phyloP scores from a whole-genome alignment of 2,797 vertebrate species.

The Danio albolineatus region DNA sequence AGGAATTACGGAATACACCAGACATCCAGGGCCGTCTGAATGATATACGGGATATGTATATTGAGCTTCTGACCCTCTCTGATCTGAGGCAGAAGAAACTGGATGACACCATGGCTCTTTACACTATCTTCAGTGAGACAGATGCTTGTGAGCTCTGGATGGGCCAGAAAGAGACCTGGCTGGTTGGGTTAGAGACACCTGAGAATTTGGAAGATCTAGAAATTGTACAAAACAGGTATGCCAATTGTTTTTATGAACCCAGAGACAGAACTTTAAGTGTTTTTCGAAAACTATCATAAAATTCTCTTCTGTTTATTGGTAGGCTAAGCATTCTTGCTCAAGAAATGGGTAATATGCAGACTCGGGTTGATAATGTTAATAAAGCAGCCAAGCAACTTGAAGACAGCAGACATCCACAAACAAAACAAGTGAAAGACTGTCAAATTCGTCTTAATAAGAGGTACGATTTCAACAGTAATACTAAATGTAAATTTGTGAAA shows the following conservation, averaged over 20 bases:
- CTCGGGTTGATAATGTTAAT: slow-evolving; percentile 87
- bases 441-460: slow-evolving; percentile 87
- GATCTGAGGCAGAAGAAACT: slow-evolving; percentile 87
- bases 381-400: slow-evolving; percentile 86
- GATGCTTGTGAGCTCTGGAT: slow-evolving; percentile 97
- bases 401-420: slow-evolving; percentile 91
- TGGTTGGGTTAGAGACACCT: slow-evolving; percentile 88
- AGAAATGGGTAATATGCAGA: slow-evolving; percentile 88
- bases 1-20: slow-evolving; percentile 87
- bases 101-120: slow-evolving; percentile 88
- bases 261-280: slow-evolving; percentile 6
- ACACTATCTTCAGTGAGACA: slow-evolving; percentile 93
- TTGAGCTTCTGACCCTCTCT: slow-evolving; percentile 85
- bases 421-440: slow-evolving; percentile 87
- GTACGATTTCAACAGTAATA: slow-evolving; percentile 67
- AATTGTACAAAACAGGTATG: slow-evolving; percentile 92
- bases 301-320: slow-evolving; percentile 47
- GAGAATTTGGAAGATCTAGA: slow-evolving; percentile 94
- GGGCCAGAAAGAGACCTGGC: slow-evolving; percentile 95
- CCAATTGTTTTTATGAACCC: slow-evolving; percentile 4
- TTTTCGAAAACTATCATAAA: slow-evolving; percentile 21
- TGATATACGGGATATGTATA: slow-evolving; percentile 84
- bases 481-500: background rate
- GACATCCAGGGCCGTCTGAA: slow-evolving; percentile 87
- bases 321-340: slow-evolving; percentile 92